phyloP scores from a whole-genome alignment of 2,113 vertebrate genomes.

The Vidua macroura region DNA sequence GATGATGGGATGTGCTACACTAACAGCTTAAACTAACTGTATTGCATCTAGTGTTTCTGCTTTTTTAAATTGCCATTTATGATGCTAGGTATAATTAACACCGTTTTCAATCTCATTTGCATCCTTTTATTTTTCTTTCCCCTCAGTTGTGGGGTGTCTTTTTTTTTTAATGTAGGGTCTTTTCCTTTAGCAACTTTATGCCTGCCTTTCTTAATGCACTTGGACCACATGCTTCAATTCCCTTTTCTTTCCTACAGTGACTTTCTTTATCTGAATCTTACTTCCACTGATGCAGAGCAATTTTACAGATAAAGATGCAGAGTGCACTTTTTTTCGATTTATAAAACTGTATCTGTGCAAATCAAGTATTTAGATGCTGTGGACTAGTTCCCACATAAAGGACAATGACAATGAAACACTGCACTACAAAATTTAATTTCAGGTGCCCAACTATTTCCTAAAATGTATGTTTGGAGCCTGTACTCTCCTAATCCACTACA shows the following conservation, averaged over 20 bases:
- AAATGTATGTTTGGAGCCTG: background rate
- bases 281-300: background rate
- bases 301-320: background rate
- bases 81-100: constrained; percentile 15
- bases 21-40: background rate
- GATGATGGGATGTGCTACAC: background rate
- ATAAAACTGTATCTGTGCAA: constrained; percentile 1
- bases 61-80: constrained; percentile 26
- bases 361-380: background rate
- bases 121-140: background rate
- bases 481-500: background rate
- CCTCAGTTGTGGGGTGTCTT: background rate
- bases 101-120: background rate
- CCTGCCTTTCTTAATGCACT: background rate
- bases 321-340: background rate
- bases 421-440: background rate
- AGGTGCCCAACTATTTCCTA: background rate
- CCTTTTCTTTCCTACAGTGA: background rate
- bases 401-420: background rate
- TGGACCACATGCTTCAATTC: background rate
- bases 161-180: background rate
- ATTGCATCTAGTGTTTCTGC: background rate
- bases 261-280: background rate
- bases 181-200: background rate
- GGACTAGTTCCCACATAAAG: background rate